Evolutionary conservation across 2,888 invertebrate species (phyloP), one percentile per base, ranked within the genome.

Genomic region (Lasioglossum morio): DNA sequence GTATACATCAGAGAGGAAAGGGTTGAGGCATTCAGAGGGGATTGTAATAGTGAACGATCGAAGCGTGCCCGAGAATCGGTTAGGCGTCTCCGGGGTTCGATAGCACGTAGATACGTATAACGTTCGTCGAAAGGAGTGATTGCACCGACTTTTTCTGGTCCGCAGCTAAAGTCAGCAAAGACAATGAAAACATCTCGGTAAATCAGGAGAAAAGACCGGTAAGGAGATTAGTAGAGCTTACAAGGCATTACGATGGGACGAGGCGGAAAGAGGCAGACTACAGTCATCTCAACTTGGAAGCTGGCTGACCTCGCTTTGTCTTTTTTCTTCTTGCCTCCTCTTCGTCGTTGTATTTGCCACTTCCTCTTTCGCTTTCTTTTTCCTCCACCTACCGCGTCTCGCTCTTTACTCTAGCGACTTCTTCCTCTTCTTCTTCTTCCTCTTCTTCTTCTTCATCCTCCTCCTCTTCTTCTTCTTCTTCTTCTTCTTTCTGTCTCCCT

Each of bases 171-270:
- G 90, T 90, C 91, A 78, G 90, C 89, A 86, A 89, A 92, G 93
- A 93, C 93, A 93, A 92, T 93, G 94, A 94, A 94, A 94, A 94
- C 94, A 94, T 92, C 93, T 92, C 94, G 92, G 93, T 94, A 94
- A 94, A 94, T 94, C 94, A 94, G 91, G 85, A 78, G 86, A 88
- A 91, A 87, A 87, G 90, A 90, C 88, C 87, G 86, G 92, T 92
- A 94, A 93, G 92, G 90, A 93, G 93, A 94, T 94, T 94, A 94
- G 94, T 91, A 89, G 90, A 92, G 92, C 93, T 94, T 94, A 93
- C 93, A 89, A 91, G 92, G 92, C 91, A 93, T 93, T 93, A 93
- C 92, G 89, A 76, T 81, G 86, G 81, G 87, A 83, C 78, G 86
- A 86, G 90, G 86, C 87, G 89, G 88, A 89, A 87, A 74, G 72